A percentile compares a stretch with the other conserved stretches of the same genome.
These are phyloP conservation scores for Nomada lathburiana DNA, from an alignment of 2,888 invertebrate species.

Conservation along the genomic window DNA sequence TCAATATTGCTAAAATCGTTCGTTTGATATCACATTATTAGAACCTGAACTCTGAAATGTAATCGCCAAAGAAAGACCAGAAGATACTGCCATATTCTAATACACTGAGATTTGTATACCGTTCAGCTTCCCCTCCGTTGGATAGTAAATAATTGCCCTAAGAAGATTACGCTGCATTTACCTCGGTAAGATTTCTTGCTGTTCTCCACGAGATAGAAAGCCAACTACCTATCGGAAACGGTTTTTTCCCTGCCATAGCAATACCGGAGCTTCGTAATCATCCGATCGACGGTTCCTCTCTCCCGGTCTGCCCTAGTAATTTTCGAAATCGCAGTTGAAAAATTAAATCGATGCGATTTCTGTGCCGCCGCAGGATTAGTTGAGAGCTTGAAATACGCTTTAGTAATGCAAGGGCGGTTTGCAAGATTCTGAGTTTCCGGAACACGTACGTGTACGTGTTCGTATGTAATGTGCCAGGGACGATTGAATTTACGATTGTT, in stretches of 20 bases:
- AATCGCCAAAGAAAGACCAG: background rate
- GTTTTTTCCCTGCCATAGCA: background rate
- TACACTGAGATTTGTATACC: background rate
- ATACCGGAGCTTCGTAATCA: slow-evolving; percentile 21
- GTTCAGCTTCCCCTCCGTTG: background rate
- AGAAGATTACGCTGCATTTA: slow-evolving; percentile 27
- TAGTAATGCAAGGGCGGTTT: background rate
- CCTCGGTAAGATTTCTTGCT: slow-evolving; percentile 6
- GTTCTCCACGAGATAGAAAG: background rate
- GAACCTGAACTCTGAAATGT: too few species aligned
- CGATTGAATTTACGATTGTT: slow-evolving; percentile 38
- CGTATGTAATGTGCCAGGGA: background rate
- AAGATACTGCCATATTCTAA: background rate
- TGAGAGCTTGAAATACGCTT: slow-evolving; percentile 15
- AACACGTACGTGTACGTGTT: background rate
- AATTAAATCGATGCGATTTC: background rate
- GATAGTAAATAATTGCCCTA: slow-evolving; percentile 22
- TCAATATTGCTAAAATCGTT: too few species aligned
- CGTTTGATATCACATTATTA: too few species aligned
- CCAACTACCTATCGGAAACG: background rate
- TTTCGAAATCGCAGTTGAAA: background rate
- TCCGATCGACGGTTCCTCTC: slow-evolving; percentile 22
- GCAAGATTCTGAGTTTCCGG: slow-evolving; percentile 22
- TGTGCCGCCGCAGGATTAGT: background rate
- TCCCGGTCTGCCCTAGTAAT: background rate